A percentile compares a stretch with the other conserved stretches of the same genome.
Conservation (phyloP, 1,140 invertebrate species). For the Ctenoplectra terminalis region DNA sequence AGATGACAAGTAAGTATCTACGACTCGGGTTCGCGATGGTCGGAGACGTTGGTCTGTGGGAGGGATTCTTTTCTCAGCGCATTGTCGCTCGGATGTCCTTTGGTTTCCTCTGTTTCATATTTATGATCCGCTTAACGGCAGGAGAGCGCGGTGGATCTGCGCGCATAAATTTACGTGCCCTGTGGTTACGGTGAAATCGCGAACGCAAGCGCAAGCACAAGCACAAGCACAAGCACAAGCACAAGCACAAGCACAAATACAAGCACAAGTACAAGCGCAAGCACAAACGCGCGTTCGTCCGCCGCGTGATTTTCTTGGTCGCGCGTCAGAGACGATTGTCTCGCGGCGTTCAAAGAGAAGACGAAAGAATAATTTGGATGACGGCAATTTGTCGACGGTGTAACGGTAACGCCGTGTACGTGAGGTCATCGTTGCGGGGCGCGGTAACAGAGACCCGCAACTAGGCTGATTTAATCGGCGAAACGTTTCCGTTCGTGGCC, state of each 20-base stretch:
- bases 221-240: too few species aligned
- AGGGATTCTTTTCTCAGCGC: not conserved
- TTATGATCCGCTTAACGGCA: conserved; percentile 38
- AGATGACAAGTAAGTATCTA: too few species aligned
- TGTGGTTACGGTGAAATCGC: conserved; percentile 57
- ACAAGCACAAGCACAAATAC: too few species aligned
- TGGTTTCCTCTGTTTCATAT: conserved; percentile 43
- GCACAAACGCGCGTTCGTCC: too few species aligned
- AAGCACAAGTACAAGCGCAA: too few species aligned
- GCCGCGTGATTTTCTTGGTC: conserved; percentile 17
- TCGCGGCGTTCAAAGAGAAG: conserved; percentile 14
- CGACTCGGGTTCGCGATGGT: too few species aligned
- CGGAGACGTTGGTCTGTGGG: not conserved
- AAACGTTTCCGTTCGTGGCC: not conserved
- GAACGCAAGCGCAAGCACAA: too few species aligned
- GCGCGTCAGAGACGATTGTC: conserved; percentile 27
- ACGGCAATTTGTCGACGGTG: conserved; percentile 15
- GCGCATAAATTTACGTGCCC: conserved; percentile 59
- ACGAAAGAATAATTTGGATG: conserved; percentile 28
- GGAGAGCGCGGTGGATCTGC: conserved; percentile 14
- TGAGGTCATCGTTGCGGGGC: conserved; percentile 18
- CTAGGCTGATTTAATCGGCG: not conserved
- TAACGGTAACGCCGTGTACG: conserved; percentile 39
- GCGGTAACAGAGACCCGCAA: conserved; percentile 5
- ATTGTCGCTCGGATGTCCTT: not conserved